Evolutionary conservation across 2,113 vertebrate species (phyloP).

Genomic region (Fregetta grallaria): DNA sequence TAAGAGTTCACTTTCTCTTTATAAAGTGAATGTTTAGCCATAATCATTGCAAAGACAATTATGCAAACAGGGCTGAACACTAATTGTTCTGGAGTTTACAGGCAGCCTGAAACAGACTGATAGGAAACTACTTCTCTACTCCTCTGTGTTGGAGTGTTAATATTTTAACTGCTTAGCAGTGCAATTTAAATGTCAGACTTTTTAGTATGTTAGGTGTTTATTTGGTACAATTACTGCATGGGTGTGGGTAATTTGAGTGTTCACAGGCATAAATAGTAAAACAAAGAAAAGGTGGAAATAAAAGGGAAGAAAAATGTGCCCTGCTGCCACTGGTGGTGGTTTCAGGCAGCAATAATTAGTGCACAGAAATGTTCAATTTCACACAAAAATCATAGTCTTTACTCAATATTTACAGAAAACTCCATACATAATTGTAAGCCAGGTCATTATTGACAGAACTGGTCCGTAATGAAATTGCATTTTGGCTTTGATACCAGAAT

Average conservation of each 20-base stretch:
- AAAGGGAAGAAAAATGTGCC: background rate
- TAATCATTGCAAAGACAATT: background rate
- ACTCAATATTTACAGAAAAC: background rate
- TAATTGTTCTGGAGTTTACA: background rate
- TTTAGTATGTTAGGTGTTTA: background rate
- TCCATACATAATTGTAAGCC: background rate
- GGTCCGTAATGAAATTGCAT: background rate
- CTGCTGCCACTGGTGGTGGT: background rate
- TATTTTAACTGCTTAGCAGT: background rate
- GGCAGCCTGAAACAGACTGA: background rate
- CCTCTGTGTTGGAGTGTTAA: background rate
- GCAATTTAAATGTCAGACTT: background rate
- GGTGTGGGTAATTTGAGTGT: background rate
- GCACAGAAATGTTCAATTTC: background rate
- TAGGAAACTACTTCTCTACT: background rate
- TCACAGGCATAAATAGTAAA: background rate
- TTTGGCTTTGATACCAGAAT: slow-evolving; percentile 5
- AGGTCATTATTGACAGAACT: background rate
- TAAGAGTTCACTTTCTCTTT: background rate
- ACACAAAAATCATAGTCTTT: background rate
- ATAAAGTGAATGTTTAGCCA: background rate
- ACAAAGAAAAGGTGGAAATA: background rate
- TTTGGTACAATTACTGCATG: background rate
- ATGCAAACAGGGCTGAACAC: background rate
- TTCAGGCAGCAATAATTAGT: background rate